Conservation (phyloP, 2,113 vertebrate genomes). For the human region DNA sequence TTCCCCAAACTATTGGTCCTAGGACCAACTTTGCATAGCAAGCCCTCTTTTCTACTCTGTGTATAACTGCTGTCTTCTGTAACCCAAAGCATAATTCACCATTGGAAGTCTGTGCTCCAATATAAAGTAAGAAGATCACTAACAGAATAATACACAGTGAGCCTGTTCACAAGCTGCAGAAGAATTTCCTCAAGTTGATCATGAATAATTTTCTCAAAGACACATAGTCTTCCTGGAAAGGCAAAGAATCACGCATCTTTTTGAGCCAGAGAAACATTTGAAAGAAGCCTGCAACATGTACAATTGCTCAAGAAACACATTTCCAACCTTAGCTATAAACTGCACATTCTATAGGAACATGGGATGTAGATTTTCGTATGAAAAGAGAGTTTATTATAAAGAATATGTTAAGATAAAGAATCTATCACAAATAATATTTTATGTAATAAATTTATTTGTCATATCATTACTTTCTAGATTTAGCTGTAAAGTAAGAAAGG, state of each 20-base stretch:
- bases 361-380: background rate
- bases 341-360: background rate
- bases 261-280: fast-evolving
- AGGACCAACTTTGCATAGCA: fast-evolving
- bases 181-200: background rate
- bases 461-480: background rate
- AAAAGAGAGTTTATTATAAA: background rate
- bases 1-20: background rate
- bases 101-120: fast-evolving
- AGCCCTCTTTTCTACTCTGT: background rate
- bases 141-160: background rate
- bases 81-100: background rate
- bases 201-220: background rate
- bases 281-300: too few species aligned
- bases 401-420: background rate
- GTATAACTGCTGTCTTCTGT: fast-evolving
- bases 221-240: background rate
- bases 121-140: background rate
- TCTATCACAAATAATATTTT: background rate
- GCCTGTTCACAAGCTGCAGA: background rate
- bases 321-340: background rate
- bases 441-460: background rate
- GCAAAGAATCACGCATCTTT: background rate
- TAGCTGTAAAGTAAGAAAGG: background rate
- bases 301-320: fast-evolving